Evolutionary conservation across 1,140 invertebrate species (phyloP).

Genomic region (Mylabris phalerata): DNA sequence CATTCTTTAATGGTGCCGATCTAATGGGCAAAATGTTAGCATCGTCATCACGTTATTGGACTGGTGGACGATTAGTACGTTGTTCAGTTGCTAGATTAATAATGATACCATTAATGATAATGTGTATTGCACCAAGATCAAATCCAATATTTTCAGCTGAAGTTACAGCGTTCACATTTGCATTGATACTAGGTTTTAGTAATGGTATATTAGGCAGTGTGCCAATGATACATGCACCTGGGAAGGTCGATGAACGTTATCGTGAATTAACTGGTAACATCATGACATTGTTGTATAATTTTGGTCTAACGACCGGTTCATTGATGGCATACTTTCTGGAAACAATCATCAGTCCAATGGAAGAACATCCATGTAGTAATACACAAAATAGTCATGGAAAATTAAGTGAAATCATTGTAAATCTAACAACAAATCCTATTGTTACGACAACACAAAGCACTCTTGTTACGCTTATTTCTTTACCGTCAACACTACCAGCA

Average conservation of each 20-base stretch:
- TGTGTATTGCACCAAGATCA: slow-evolving; percentile 69
- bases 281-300: slow-evolving; percentile 85
- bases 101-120: slow-evolving; percentile 70
- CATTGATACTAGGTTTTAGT: slow-evolving; percentile 69
- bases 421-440: not conserved
- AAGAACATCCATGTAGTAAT: slow-evolving; percentile 22
- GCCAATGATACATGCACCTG: slow-evolving; percentile 85
- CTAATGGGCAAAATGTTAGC: slow-evolving; percentile 75
- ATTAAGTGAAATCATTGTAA: slow-evolving; percentile 1
- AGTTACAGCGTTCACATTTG: slow-evolving; percentile 60
- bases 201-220: slow-evolving; percentile 84
- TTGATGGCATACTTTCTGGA: slow-evolving; percentile 76
- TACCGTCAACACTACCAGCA: slow-evolving; percentile 13
- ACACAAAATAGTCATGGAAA: not conserved
- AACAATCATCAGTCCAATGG: slow-evolving; percentile 48
- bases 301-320: slow-evolving; percentile 75
- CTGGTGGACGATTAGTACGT: slow-evolving; percentile 60
- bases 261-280: slow-evolving; percentile 76
- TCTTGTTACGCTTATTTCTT: slow-evolving; percentile 6
- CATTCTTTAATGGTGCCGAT: slow-evolving; percentile 78
- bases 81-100: slow-evolving; percentile 51
- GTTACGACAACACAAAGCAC: slow-evolving; percentile 4
- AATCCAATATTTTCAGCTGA: slow-evolving; percentile 67
- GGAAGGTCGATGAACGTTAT: slow-evolving; percentile 68
- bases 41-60: slow-evolving; percentile 73